Evolutionary conservation across 2,888 invertebrate species (phyloP).

Genomic region (Melipona bicolor): DNA sequence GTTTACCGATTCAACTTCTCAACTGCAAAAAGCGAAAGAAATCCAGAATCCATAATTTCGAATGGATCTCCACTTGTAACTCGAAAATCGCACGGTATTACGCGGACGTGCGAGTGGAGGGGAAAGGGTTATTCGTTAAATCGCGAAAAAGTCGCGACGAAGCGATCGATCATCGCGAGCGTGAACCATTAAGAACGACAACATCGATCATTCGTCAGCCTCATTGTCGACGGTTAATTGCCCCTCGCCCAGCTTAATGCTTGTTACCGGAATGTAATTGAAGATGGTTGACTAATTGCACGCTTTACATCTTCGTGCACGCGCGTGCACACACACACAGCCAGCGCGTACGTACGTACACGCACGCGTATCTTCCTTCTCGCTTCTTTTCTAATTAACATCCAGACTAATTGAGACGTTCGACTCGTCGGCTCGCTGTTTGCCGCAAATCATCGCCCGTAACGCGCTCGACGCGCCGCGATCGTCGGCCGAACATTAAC

Average conservation of each 20-base stretch:
- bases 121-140: constrained; percentile 15
- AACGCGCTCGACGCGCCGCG: background rate
- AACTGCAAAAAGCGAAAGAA: background rate
- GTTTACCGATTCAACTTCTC: background rate
- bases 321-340: background rate
- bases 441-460: constrained; percentile 32
- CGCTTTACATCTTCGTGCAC: constrained; percentile 56
- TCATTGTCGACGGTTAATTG: constrained; percentile 60
- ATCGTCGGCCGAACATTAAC: constrained; percentile 28
- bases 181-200: constrained; percentile 49
- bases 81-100: background rate
- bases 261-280: constrained; percentile 58
- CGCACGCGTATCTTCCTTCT: no score
- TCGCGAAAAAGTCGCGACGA: constrained; percentile 35
- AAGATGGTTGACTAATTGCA: constrained; percentile 60
- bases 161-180: constrained; percentile 57
- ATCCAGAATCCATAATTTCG: background rate
- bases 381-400: constrained; percentile 53
- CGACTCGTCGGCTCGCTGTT: constrained; percentile 17
- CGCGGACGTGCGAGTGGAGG: background rate
- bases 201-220: constrained; percentile 64
- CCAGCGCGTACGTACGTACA: no score
- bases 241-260: constrained; percentile 37
- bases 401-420: constrained; percentile 59
- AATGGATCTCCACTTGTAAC: background rate